Base-by-base conservation (phyloP, 2,888 invertebrate species). In the Mycalesis mineus region DNA sequence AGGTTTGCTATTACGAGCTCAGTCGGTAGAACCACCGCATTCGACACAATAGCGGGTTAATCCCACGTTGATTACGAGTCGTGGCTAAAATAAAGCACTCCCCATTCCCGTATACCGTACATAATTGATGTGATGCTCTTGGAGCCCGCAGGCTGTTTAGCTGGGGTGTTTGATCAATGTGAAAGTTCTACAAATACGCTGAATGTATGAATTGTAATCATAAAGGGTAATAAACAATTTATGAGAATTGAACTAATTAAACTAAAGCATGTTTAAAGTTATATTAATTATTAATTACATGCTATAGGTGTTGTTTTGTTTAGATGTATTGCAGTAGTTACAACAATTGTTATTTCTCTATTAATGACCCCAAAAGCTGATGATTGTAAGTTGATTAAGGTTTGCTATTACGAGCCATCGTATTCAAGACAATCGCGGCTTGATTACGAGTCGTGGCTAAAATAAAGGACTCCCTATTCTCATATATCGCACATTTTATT, bases 401-500 rank as follows among this genome's bases (percentile, higher is more conserved):
- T 44, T 13, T 29, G 29, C 13, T 8, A 7, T 29, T 29, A 29
- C 28, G 17, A 17, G 15, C 15, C 31, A 47, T n/a, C 47, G 48
- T 31, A 31, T 40, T 44, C 17, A 40, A 37, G 44, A 61, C 49
- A 56, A 56, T 58, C 33, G 45, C 45, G 14, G 44, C 37, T 15
- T 54, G 56, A 62, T 62, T 62, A 42, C 40, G 51, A 41, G 37
- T 47, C 50, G 53, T 36, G 65, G 60, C 68, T 69, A 69, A 76
- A 75, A 74, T 69, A 70, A 75, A 76, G 73, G 61, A 61, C 65
- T 67, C 65, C 67, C 58, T 64, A 69, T 67, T 69, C 62, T 66
- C 68, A 67, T 62, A 66, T 58, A 65, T 65, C 65, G 62, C 75
- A 70, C 72, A 79, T 79, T 71, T 76, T 74, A 66, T 81, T 75